Conservation (phyloP, 2,113 vertebrate species). For the Eulemur rufifrons region DNA sequence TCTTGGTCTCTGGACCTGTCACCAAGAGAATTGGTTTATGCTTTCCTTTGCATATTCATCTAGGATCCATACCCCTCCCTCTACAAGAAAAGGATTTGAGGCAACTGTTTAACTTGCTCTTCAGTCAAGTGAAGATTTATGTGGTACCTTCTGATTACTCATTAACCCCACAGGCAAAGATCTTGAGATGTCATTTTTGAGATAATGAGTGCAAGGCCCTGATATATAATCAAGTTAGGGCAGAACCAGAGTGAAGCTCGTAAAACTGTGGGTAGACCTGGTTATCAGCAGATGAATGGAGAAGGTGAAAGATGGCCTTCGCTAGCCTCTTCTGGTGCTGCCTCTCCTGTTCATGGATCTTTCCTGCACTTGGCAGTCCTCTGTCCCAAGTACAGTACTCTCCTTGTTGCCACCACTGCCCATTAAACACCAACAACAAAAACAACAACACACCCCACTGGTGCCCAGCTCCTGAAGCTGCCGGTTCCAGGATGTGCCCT, state of each 20-base stretch:
- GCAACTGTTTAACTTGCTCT: conserved; percentile 13
- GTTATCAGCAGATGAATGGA: background rate
- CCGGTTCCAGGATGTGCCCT: background rate
- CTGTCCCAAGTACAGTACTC: background rate
- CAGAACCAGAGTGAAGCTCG: conserved; percentile 30
- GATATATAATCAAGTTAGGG: conserved; percentile 50
- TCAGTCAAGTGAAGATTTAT: background rate
- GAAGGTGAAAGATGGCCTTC: background rate
- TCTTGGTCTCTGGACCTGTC: background rate
- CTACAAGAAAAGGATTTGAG: background rate
- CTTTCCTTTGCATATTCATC: conserved; percentile 7
- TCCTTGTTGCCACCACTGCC: background rate
- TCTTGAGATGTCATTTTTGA: conserved; percentile 49
- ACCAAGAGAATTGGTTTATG: background rate
- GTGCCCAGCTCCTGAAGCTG: background rate
- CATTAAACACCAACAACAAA: background rate
- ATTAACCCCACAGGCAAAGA: conserved; percentile 46
- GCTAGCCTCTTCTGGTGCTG: too few species aligned
- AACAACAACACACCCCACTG: background rate
- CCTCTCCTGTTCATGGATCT: background rate
- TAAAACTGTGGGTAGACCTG: background rate
- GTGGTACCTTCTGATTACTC: conserved; percentile 53
- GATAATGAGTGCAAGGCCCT: background rate
- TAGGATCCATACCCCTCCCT: background rate
- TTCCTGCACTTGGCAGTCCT: background rate